Evolutionary conservation across 2,888 invertebrate species (phyloP), one percentile per base, ranked within the genome.

Genomic region (Epistrophella euchroma): DNA sequence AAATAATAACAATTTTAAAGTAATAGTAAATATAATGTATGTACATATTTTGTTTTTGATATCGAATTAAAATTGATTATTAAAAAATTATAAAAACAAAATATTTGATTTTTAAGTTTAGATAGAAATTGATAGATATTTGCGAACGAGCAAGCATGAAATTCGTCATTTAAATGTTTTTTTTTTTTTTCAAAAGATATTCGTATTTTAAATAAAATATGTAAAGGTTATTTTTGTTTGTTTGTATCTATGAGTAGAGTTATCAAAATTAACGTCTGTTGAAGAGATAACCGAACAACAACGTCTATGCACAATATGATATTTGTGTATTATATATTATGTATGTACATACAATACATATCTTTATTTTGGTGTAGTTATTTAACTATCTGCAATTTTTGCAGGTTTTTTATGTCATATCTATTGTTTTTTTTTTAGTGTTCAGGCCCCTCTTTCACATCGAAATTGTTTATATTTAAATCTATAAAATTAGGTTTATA

Each of bases 91-190:
- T 1, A 22, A 28, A 37, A 60, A n/a, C 11, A 37, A 70, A 52
- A 52, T 15, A 15, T 60, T 35, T 47, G 17, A 43, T 72, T 5
- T n/a, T 45, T 28, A 37, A 37, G 25, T 60, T 68, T 19, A 22
- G 10, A 74, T 71, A 62, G 25, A 47, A 37, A 40, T 78, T 64
- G 71, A 74, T 75, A 66, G 79, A 72, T 7, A 66, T 75, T 85
- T 80, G 75, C 80, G 72, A 85, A 85, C 80, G 85, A 76, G 80
- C 76, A 77, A 85, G 85, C 72, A 58, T 43, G 76, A 77, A 73
- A 45, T 76, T 75, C 79, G 66, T 72, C 66, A 72, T 72, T 75
- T 79, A 79, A 37, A 52, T 13, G n/a, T 28, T 50, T 35, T 50
- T 35, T 35, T 56, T 37, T 56, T 15, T 52, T 19, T 50, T 19